phyloP scores from a whole-genome alignment of 2,113 vertebrate species.

The Lepus timidus region DNA sequence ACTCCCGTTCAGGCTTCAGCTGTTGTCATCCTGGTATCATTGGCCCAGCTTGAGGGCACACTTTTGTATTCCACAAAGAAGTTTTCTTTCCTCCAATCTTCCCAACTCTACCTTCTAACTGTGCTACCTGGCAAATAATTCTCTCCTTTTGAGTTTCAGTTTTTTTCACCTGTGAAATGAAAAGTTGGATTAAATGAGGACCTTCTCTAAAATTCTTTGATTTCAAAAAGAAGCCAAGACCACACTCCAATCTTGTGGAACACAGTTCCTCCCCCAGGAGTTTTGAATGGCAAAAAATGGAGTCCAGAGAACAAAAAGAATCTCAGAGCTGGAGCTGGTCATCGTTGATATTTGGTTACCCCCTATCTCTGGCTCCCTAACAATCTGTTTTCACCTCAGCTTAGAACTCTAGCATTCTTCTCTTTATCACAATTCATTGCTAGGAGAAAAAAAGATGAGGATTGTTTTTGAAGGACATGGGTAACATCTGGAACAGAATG shows the following conservation, averaged over 20 bases:
- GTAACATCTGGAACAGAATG: neutral
- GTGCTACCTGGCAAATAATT: neutral
- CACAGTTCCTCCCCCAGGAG: rapidly evolving
- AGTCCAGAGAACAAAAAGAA: neutral
- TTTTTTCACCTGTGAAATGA: neutral
- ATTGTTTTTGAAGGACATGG: constrained; percentile 26
- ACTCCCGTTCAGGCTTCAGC: neutral
- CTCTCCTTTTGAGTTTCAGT: neutral
- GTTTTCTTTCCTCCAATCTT: neutral
- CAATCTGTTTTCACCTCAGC: neutral
- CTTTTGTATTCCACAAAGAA: neutral
- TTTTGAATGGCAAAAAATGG: neutral
- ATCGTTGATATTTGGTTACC: neutral
- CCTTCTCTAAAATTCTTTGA: neutral
- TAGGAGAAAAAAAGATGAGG: constrained; percentile 37
- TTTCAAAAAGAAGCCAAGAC: constrained; percentile 30
- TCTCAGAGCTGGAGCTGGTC: neutral
- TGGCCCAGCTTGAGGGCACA: neutral
- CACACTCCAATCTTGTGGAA: neutral
- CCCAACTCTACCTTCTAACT: neutral
- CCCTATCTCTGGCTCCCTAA: constrained; percentile 5
- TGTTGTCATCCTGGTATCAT: neutral
- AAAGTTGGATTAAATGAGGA: neutral
- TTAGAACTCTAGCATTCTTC: constrained; percentile 23
- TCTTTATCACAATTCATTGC: neutral